Conservation (phyloP, 2,113 vertebrate genomes). For the Lepisosteus osseus region DNA sequence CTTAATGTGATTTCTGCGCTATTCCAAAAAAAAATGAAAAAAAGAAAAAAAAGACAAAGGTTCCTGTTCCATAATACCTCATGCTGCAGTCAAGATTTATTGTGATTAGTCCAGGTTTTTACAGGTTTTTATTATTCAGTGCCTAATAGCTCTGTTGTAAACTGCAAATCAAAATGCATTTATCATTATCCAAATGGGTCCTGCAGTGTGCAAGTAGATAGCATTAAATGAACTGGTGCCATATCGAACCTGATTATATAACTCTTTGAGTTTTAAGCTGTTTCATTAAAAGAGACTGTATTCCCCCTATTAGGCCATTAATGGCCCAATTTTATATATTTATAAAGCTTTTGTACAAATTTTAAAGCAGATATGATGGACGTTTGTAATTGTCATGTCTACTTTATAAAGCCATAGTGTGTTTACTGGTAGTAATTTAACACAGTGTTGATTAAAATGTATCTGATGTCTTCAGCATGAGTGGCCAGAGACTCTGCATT, state of each 20-base stretch:
- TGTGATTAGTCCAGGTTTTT: slow-evolving; percentile 66
- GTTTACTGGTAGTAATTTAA: slow-evolving; percentile 54
- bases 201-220: slow-evolving; percentile 65
- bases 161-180: slow-evolving; percentile 63
- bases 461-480: slow-evolving; percentile 37
- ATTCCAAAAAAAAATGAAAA: slow-evolving; percentile 81
- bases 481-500: slow-evolving; percentile 39
- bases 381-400: slow-evolving; percentile 57
- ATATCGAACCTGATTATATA: slow-evolving; percentile 59
- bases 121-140: slow-evolving; percentile 56
- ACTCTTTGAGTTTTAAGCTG: slow-evolving; percentile 69
- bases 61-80: slow-evolving; percentile 92
- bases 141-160: slow-evolving; percentile 65
- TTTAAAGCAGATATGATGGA: slow-evolving; percentile 50
- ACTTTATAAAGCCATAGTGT: slow-evolving; percentile 66
- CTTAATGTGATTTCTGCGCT: slow-evolving; percentile 89
- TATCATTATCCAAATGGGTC: slow-evolving; percentile 60
- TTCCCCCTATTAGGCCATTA: slow-evolving; percentile 49
- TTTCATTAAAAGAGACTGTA: slow-evolving; percentile 70
- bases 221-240: slow-evolving; percentile 65
- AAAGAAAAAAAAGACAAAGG: slow-evolving; percentile 71
- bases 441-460: slow-evolving; percentile 48
- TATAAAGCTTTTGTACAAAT: slow-evolving; percentile 61
- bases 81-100: slow-evolving; percentile 79
- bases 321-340: slow-evolving; percentile 61